Base-by-base conservation (phyloP, 2,113 vertebrate genomes). In the Dendropsophus ebraccatus region DNA sequence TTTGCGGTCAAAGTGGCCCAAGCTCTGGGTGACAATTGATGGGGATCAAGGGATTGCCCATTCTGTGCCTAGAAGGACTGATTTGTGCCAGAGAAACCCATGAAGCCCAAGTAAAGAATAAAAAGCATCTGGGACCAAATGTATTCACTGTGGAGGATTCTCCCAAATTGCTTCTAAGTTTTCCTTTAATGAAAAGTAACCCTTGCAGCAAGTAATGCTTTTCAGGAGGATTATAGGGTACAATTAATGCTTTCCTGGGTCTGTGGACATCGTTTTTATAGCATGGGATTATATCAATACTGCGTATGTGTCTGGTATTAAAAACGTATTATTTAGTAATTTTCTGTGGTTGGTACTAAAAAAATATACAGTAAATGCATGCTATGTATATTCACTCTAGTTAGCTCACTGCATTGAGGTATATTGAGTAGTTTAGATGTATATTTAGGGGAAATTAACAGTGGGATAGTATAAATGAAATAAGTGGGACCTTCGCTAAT, bases 21-120 rank as follows among this genome's bases (percentile, higher is more conserved):
- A 96, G 97, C 95, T 94, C 93, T 89, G 94, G 95, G 94, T 97
- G 97, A 99, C 97, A 98, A 98, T 96, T 96, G 97, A 96, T 91
- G 95, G 93, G 96, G 96, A 97, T 98, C 96, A 97, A 96, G 96
- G 96, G 95, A 92, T 95, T 94, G 94, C 95, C 96, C 93, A 96
- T 97, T 97, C 95, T 96, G 94, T 91, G 93, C 93, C 94, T 95
- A 93, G 92, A 94, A 96, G 94, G 90, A 90, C 93, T 91, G 93
- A 94, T 94, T 95, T 94, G 94, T 95, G 94, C 94, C 94, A 94
- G 95, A 95, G 94, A 96, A 96, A 94, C 94, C 95, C 95, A 95
- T 96, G 95, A 95, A 97, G 94, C 91, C 91, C 89, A 94, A 92
- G 92, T 86, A 80, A 92, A 93, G 95, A 95, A 94, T 93, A 96